Base-by-base conservation (phyloP, 2,797 vertebrate species). In the Decapterus maruadsi region DNA sequence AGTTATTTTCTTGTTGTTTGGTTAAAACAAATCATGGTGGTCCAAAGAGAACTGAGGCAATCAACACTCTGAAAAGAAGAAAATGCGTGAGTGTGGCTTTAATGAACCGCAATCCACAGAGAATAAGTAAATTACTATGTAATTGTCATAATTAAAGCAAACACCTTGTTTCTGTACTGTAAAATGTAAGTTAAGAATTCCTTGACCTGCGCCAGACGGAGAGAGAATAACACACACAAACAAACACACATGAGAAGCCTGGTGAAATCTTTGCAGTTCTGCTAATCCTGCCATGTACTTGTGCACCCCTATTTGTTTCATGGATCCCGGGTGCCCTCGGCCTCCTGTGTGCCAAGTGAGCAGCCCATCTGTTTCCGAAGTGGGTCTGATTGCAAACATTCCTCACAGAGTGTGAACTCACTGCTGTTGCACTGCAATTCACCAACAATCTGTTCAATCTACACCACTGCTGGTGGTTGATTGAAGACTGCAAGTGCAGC, bases 301-400 rank as follows among this genome's bases (percentile, higher is more conserved):
- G 43, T 56, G 56, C 51, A 71, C 19, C 4, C 22, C 36, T 58
- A 72, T 85, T 84, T 72, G 64, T 78, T 83, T 82, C 51, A 68
- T 63, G 55, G 77, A 72, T 71, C 73, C 73, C 64, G 72, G 69
- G 72, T 82, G 85, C 87, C 70, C 66, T 81, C 65, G 29, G 77
- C 62, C 62, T 82, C 78, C 75, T 34, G 78, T 36, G 82, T 68
- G 61, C 79, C 75, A 76, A 76, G 74, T 68, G 79, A 84, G 80
- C 61, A 73, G 72, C 77, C 90, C 92, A 93, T 93, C 92, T 94
- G 93, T 79, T 90, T 83, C 73, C 80, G 71, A 77, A 85, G 80
- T 77, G 72, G 81, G 58, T 82, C 71, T 89, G 87, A 90, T 88
- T 86, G 90, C 89, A 91, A 91, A 91, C 84, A 89, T 83, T 83